Conservation (phyloP, 2,797 vertebrate species). For the Rhyacichthys aspro region DNA sequence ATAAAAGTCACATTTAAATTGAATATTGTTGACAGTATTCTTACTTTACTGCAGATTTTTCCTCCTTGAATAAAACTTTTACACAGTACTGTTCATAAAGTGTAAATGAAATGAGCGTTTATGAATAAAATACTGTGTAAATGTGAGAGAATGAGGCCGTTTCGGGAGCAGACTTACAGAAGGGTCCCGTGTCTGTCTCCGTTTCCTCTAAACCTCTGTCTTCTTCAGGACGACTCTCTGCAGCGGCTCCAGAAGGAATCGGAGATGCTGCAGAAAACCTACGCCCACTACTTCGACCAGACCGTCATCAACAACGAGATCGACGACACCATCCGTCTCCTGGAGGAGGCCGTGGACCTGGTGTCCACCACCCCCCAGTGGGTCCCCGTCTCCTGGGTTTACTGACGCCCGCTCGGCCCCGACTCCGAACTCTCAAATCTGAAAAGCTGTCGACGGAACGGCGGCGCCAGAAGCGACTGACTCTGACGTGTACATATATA, state of each 20-base stretch:
- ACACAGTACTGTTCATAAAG: no score
- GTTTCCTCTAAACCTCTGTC: neutral
- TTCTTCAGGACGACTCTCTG: constrained; percentile 91
- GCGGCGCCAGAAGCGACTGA: constrained; percentile 30
- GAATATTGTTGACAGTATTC: no score
- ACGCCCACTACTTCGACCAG: constrained; percentile 99
- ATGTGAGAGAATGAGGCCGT: no score
- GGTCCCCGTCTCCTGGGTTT: constrained; percentile 99
- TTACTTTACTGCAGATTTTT: no score
- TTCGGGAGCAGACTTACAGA: no score
- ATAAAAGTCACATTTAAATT: no score
- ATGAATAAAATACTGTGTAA: no score
- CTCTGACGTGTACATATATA: constrained; percentile 80
- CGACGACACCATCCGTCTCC: constrained; percentile 97
- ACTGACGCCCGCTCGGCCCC: constrained; percentile 80
- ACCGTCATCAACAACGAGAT: constrained; percentile 99
- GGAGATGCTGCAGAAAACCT: constrained; percentile 97
- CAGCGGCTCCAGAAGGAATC: constrained; percentile 99
- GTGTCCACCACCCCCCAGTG: constrained; percentile 96
- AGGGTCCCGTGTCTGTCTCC: no score
- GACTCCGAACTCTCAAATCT: neutral
- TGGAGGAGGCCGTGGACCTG: constrained; percentile 98
- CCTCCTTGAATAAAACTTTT: no score
- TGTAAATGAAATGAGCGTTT: no score
- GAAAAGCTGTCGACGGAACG: no score